Evolutionary conservation across 2,113 vertebrate species (phyloP), one percentile per base, ranked within the genome.

Genomic region (Carassius carassius): DNA sequence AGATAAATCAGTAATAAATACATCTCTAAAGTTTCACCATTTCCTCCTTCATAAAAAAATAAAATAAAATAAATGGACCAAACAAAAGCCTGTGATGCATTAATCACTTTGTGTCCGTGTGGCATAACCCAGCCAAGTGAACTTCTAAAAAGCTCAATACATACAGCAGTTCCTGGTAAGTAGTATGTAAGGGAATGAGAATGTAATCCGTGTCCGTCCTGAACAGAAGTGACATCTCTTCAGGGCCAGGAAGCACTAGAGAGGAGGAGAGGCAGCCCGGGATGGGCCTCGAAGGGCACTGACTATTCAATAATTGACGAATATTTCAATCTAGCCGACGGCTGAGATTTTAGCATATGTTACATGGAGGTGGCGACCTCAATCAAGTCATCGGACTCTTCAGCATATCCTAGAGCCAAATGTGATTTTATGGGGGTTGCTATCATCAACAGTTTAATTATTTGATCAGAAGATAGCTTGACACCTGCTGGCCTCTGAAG

Each of bases 301-400:
- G 35, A 10, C 75, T 87, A 82, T 91, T 92, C 85, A 72, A 86
- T 88, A 93, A 90, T 78, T 90, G 91, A 88, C 84, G 87, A 88
- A 90, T 90, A 90, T 90, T 93, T 92, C 90, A 91, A 74, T 91
- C 82, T 92, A 29, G 60, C 87, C 84, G 5, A 77, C 32, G 88
- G 91, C 84, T 74, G 83, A 85, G 87, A 88, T 92, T 89, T 94
- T 93, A 91, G 89, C 91, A 92, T 91, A 91, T 87, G 82, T 72
- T 78, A 7, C 14, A 63, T 86, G 88, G 85, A 77, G 91, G 91
- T 91, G 89, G 82, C 1, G 91, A 93, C 92, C 92, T 89, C 91
- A 95, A 95, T 95, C 92, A 94, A 92, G 86, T 75, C 83, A 81
- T 81, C 70, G 85, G 87, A 92, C 82, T 93, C 89, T 56, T 81